A percentile compares a stretch with the other conserved stretches of the same genome.
These are phyloP conservation scores for Hydrocynus forskahlii DNA, from an alignment of 2,797 vertebrate species.

Conservation along the genomic window DNA sequence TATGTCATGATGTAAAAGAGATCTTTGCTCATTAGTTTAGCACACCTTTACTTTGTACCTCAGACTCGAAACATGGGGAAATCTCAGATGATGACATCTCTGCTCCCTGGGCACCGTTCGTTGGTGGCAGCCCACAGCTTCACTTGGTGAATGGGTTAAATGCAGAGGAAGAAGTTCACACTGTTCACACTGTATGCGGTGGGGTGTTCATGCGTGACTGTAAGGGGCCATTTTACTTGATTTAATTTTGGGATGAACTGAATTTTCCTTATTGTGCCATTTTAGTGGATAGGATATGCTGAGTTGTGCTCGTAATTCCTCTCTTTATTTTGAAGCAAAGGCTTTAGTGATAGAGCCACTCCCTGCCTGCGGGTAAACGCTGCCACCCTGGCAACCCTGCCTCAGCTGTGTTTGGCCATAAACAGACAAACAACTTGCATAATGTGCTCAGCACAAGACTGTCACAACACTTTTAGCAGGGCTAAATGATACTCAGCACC, in stretches of 20 bases:
- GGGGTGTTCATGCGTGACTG: no score
- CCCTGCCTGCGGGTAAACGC: conserved; percentile 22
- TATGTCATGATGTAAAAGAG: conserved; percentile 30
- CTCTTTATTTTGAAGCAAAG: not conserved
- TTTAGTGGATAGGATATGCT: no score
- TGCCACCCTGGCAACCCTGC: conserved; percentile 31
- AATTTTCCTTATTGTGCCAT: not conserved
- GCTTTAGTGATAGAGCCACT: conserved; percentile 1
- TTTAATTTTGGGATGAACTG: not conserved
- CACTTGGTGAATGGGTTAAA: no score
- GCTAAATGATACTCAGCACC: conserved; percentile 58
- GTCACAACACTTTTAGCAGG: conserved; percentile 54
- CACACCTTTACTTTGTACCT: not conserved
- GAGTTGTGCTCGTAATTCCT: not conserved
- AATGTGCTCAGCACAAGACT: conserved; percentile 47
- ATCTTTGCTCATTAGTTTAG: conserved; percentile 24
- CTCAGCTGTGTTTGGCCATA: conserved; percentile 51
- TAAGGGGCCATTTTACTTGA: no score
- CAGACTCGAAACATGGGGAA: not conserved
- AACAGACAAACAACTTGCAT: conserved; percentile 54
- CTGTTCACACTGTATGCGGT: no score
- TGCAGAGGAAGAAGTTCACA: no score
- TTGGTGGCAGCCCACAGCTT: no score
- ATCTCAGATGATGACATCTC: not conserved
- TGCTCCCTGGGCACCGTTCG: no score